phyloP scores from a whole-genome alignment of 2,888 invertebrate species.

The Nasonovia ribisnigri region DNA sequence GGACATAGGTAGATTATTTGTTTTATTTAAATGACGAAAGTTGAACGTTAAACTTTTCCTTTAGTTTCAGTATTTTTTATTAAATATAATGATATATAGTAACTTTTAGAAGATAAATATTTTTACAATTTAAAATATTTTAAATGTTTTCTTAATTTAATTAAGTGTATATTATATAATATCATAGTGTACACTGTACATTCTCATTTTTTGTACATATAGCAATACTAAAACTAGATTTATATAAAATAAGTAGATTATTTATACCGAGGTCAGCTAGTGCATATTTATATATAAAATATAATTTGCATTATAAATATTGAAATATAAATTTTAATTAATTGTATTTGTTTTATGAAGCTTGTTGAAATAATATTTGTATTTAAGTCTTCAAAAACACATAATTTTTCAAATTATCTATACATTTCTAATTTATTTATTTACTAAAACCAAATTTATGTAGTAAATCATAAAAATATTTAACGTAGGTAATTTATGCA shows the following conservation, averaged over 20 bases:
- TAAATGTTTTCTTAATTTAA: neutral
- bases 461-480: neutral
- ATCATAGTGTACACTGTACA: neutral
- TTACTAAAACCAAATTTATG: neutral
- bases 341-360: neutral
- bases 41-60: neutral
- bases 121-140: neutral
- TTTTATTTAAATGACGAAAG: neutral
- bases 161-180: neutral
- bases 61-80: slow-evolving; percentile 8
- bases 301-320: neutral
- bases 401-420: neutral
- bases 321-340: neutral
- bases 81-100: neutral
- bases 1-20: neutral
- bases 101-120: neutral
- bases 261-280: neutral
- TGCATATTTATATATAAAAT: neutral
- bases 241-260: neutral
- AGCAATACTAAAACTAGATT: neutral
- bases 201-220: neutral
- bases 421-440: too few relatives aligned
- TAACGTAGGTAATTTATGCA: too few relatives aligned
- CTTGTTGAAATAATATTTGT: neutral
- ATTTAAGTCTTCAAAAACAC: neutral